Conservation (phyloP, 2,113 vertebrate genomes). For the Pungitius pungitius region DNA sequence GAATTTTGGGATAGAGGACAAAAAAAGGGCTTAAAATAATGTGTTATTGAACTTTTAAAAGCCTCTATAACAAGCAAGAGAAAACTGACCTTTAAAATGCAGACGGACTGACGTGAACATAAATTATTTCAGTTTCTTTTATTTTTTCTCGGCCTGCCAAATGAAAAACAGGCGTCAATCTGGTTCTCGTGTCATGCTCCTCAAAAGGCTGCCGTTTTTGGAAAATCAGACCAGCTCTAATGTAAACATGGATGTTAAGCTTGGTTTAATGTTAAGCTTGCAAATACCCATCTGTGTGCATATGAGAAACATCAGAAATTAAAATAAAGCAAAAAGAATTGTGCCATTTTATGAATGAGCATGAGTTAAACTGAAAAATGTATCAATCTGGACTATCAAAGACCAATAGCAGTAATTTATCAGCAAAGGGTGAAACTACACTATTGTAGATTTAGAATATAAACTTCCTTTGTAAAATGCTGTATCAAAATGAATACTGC, state of each 20-base stretch:
- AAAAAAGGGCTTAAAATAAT: background rate
- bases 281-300: conserved; percentile 1
- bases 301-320: background rate
- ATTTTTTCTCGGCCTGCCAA: conserved; percentile 15
- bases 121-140: conserved; percentile 12
- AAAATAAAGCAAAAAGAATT: background rate
- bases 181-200: conserved; percentile 31
- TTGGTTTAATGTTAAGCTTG: conserved; percentile 16
- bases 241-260: conserved; percentile 16
- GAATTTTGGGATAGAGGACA: background rate
- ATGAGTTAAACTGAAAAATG: background rate
- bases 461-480: background rate
- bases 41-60: background rate
- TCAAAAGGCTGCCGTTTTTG: conserved; percentile 12
- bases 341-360: background rate
- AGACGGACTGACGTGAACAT: conserved; percentile 16
- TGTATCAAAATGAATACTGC: background rate
- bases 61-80: background rate
- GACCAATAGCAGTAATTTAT: background rate
- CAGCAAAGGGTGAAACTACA: background rate
- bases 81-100: background rate
- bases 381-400: background rate
- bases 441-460: background rate
- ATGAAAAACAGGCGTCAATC: conserved; percentile 41
- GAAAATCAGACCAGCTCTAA: background rate